Base-by-base conservation (phyloP, 2,888 invertebrate species). In the Ophioninae sp. region DNA sequence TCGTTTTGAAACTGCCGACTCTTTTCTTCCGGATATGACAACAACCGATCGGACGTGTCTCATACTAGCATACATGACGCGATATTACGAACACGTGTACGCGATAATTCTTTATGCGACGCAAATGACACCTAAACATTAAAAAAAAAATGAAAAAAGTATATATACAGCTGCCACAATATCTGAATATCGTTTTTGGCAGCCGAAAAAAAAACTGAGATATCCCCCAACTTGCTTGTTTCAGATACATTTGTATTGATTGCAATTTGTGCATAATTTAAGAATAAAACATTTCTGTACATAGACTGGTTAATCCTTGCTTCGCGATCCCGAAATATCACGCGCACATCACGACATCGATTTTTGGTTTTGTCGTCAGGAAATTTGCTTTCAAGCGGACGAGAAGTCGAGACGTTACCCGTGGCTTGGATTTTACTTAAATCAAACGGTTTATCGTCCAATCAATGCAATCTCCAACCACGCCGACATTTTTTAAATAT, bases 231-330 rank as follows among this genome's bases (percentile, higher is more conserved):
- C 93, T 93, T 93, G 93, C 93, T 93, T 93, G 93, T 92, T 93
- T 93, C 92, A 93, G 92, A 93, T 93, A 93, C 93, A 93, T 93
- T 93, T 93, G 93, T 93, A 93, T 93, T 93, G 92, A 93, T 93
- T 93, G 93, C 93, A 93, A 93, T 93, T 93, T 93, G 93, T 93
- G 93, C 93, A 93, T 93, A 93, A 93, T 93, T 93, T 93, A 93
- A 93, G 92, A 93, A 93, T 93, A 93, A 93, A 93, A 92, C 91
- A 93, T 93, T 93, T 93, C 93, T 93, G 93, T 93, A 93, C 93
- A 93, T 93, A 93, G 89, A 89, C 73, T 81, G 80, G 82, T 82
- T 86, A 65, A 78, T 84, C 84, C 78, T 84, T 78, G 82, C 79
- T 84, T 80, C 30, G 10, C 44, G 10, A 13, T 44, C 44, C 44